Conservation (phyloP, 2,113 vertebrate genomes). For the Bos indicus region DNA sequence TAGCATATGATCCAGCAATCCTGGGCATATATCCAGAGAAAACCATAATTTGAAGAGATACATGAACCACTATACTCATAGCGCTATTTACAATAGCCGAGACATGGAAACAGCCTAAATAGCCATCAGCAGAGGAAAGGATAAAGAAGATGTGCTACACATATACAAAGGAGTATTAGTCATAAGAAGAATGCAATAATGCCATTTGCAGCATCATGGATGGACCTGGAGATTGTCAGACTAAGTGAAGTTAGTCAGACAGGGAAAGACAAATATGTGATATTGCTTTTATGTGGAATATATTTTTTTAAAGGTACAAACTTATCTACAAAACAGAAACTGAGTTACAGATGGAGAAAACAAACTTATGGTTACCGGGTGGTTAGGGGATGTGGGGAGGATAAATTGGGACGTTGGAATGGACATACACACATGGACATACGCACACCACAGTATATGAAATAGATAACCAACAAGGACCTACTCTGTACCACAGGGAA, state of each 20-base stretch:
- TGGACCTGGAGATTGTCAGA: not conserved
- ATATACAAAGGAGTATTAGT: not conserved
- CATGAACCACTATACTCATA: not conserved
- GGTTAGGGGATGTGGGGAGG: not conserved
- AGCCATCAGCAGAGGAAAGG: not conserved
- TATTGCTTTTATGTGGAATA: not conserved
- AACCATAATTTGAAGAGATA: not conserved
- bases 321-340: not conserved
- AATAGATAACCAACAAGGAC: not conserved
- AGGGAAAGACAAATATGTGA: not conserved
- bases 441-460: not conserved
- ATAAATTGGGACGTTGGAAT: not conserved
- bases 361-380: not conserved
- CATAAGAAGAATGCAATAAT: not conserved
- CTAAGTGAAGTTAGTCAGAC: not conserved
- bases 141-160: not conserved
- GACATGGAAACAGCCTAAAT: not conserved
- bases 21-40: not conserved
- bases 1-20: not conserved
- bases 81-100: not conserved
- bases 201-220: not conserved
- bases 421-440: not conserved
- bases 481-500: not conserved
- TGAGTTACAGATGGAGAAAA: not conserved
- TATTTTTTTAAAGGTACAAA: not conserved